A percentile compares a stretch with the other conserved stretches of the same genome.
phyloP scores from a whole-genome alignment of 2,113 vertebrate genomes.

The Takifugu bimaculatus region DNA sequence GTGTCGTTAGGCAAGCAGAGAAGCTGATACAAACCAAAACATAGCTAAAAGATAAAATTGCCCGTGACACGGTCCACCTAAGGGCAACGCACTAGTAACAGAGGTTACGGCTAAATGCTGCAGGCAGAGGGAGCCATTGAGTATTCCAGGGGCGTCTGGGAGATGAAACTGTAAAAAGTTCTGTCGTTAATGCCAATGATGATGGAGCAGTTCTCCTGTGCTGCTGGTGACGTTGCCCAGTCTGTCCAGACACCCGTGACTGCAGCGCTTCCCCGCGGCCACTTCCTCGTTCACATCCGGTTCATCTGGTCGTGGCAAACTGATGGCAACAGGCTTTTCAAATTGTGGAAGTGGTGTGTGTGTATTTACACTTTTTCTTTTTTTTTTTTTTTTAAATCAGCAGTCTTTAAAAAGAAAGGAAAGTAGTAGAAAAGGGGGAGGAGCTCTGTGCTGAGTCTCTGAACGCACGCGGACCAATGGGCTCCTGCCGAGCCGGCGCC shows the following conservation, averaged over 20 bases:
- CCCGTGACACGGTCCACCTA: constrained; percentile 40
- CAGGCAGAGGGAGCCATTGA: constrained; percentile 19
- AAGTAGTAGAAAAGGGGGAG: constrained; percentile 83
- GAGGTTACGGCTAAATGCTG: constrained; percentile 32
- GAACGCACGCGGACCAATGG: constrained; percentile 67
- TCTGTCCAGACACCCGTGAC: constrained; percentile 41
- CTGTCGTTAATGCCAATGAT: neutral
- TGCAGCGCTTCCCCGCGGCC: constrained; percentile 29
- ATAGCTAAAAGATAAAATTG: constrained; percentile 56
- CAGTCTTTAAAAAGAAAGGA: constrained; percentile 81
- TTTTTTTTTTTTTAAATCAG: constrained; percentile 15
- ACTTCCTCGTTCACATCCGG: neutral
- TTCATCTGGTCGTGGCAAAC: neutral
- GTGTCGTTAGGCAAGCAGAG: constrained; percentile 36
- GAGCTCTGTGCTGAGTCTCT: constrained; percentile 81
- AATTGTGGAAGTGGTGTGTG: constrained; percentile 3
- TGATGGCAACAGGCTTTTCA: constrained; percentile 10
- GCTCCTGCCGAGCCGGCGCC: constrained; percentile 21
- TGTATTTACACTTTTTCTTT: constrained; percentile 8
- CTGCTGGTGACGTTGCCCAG: constrained; percentile 57
- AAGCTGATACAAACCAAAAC: constrained; percentile 43
- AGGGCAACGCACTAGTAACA: constrained; percentile 60
- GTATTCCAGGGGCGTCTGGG: neutral
- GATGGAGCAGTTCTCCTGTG: constrained; percentile 16
- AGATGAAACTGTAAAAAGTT: constrained; percentile 17